Conservation (phyloP, 1,140 invertebrate genomes). For the Drosophila aff. region DNA sequence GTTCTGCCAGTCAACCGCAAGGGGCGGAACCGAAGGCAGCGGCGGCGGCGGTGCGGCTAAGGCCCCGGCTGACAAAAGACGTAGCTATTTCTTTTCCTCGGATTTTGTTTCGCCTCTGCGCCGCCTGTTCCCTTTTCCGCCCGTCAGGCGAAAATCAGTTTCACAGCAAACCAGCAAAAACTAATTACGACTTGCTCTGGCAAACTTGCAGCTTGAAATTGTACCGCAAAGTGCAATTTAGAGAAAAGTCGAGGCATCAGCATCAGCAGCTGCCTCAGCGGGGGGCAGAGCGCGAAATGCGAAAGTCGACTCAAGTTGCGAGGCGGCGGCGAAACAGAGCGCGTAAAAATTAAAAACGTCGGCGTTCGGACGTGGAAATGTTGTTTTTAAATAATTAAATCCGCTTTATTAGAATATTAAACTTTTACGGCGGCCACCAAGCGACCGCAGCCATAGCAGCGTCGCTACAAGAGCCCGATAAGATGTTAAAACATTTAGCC, state of each 20-base stretch:
- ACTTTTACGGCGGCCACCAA: constrained; percentile 55
- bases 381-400: constrained; percentile 72
- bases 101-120: constrained; percentile 22
- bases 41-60: constrained; percentile 2
- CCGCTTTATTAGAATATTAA: constrained; percentile 64
- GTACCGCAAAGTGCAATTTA: constrained; percentile 78
- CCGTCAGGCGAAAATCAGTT: constrained; percentile 64
- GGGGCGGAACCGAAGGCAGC: constrained; percentile 9
- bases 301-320: constrained; percentile 55
- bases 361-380: constrained; percentile 40
- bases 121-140: neutral
- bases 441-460: constrained; percentile 21
- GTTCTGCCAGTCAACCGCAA: constrained; percentile 63
- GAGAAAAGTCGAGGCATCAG: constrained; percentile 43
- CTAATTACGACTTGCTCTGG: constrained; percentile 70
- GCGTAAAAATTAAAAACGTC: constrained; percentile 66
- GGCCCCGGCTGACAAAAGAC: constrained; percentile 68
- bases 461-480: constrained; percentile 32
- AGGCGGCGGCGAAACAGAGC: constrained; percentile 33
- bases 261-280: neutral
- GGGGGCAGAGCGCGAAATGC: constrained; percentile 17
- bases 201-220: constrained; percentile 67
- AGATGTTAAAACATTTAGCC: constrained; percentile 65
- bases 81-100: constrained; percentile 37
- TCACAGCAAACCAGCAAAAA: constrained; percentile 73